These are phyloP conservation scores for Ardeotis arabs DNA, from an alignment of 2,113 vertebrate genomes.

Conservation along the genomic window DNA sequence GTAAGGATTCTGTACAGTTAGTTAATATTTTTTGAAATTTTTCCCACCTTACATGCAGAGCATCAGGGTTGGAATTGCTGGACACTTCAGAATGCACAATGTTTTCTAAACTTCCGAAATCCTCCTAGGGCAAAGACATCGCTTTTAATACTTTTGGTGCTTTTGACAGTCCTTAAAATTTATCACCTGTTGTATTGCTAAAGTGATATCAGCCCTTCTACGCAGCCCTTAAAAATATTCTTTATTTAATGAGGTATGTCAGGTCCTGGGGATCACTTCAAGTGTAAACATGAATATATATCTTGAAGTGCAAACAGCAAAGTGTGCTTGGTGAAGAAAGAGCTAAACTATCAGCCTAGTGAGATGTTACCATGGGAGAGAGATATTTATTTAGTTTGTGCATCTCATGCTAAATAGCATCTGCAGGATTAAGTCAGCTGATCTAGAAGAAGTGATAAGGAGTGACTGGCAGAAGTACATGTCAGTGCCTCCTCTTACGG, in stretches of 20 bases:
- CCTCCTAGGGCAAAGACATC: neutral
- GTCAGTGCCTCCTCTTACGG: neutral
- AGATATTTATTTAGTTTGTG: neutral
- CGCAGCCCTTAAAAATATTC: neutral
- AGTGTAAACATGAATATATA: neutral
- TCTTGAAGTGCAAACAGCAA: neutral
- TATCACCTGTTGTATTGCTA: neutral
- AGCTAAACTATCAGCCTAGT: neutral
- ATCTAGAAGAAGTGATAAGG: neutral
- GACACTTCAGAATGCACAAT: neutral
- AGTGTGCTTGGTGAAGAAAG: neutral
- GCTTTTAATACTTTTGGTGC: neutral
- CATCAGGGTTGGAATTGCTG: neutral
- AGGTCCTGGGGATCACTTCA: neutral
- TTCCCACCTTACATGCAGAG: neutral
- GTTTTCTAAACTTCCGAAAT: neutral
- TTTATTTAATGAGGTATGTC: neutral
- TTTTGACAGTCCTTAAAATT: neutral
- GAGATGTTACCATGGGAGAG: neutral
- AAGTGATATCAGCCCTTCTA: neutral
- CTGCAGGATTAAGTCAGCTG: neutral
- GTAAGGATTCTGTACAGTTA: neutral
- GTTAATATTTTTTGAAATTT: neutral
- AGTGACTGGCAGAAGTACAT: neutral
- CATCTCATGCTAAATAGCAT: neutral